phyloP scores from a whole-genome alignment of 2,797 vertebrate species.

The Leptodactylus fallax region DNA sequence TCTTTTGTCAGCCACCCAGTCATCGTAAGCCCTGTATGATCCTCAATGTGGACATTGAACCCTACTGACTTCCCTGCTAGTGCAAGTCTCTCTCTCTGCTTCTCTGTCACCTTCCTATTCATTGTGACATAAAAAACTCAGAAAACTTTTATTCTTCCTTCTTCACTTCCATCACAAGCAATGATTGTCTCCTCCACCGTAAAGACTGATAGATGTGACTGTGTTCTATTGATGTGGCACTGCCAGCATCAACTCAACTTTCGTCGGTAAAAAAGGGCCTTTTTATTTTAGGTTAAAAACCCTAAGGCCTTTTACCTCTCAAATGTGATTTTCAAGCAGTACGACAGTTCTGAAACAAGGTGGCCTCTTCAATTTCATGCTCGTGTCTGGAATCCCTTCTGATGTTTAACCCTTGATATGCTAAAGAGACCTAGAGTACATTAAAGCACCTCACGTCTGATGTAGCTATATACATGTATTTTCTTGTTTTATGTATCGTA shows the following conservation, averaged over 20 bases:
- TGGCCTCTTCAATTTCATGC: conserved; percentile 55
- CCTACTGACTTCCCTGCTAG: background rate
- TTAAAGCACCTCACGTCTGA: background rate
- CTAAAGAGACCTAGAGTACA: conserved; percentile 14
- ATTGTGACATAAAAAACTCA: conserved; percentile 15
- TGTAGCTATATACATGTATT: background rate
- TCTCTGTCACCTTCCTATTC: conserved; percentile 10
- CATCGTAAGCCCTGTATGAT: background rate
- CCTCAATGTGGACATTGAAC: conserved; percentile 16
- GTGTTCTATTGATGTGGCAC: conserved; percentile 57
- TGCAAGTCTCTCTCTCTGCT: background rate
- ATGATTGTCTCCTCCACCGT: conserved; percentile 51
- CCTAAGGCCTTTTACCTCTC: conserved; percentile 62
- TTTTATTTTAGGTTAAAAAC: conserved; percentile 58
- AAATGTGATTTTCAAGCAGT: conserved; percentile 57
- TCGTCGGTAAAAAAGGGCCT: conserved; percentile 43
- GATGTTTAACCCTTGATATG: conserved; percentile 47
- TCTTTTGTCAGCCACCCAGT: background rate
- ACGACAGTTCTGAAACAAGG: conserved; percentile 60
- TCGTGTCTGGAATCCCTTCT: conserved; percentile 35
- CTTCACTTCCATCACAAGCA: conserved; percentile 49
- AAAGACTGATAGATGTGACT: conserved; percentile 59
- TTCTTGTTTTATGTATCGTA: background rate
- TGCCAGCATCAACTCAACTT: conserved; percentile 43
- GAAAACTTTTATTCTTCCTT: conserved; percentile 41